phyloP scores from a whole-genome alignment of 2,888 invertebrate genomes.

The Andrena dorsata region DNA sequence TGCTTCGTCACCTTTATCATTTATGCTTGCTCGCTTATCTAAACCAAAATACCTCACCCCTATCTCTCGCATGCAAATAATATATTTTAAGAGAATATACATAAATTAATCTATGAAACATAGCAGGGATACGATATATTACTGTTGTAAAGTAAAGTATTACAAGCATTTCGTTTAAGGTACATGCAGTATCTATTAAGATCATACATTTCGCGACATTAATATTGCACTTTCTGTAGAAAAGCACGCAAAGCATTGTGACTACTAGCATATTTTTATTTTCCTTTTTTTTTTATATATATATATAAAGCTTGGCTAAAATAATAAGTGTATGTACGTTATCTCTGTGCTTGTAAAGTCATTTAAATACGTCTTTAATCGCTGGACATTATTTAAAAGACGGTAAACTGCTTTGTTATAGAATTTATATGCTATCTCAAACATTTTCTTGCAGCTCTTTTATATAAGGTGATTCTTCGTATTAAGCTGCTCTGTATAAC shows the following conservation, averaged over 20 bases:
- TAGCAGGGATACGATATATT: not conserved
- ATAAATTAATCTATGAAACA: not conserved
- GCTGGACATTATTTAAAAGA: not conserved
- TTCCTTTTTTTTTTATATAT: not conserved
- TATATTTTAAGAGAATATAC: not conserved
- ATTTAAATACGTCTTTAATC: not conserved
- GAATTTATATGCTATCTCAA: slow-evolving; percentile 15
- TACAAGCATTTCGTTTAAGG: not conserved
- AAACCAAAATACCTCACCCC: not conserved
- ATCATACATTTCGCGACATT: slow-evolving; percentile 18
- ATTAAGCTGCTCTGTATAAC: not conserved
- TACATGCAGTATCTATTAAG: slow-evolving; percentile 10
- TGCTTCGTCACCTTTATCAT: slow-evolving; percentile 43
- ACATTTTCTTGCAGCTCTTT: slow-evolving; percentile 26
- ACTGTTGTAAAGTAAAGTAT: not conserved
- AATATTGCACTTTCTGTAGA: not conserved
- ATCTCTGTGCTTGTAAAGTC: not conserved
- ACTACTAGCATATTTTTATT: slow-evolving; percentile 1
- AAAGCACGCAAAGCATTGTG: slow-evolving; percentile 2
- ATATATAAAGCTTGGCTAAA: slow-evolving; percentile 9
- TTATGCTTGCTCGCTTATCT: slow-evolving; percentile 28
- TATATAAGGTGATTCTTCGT: slow-evolving; percentile 3
- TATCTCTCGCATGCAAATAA: slow-evolving; percentile 1
- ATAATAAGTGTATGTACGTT: not conserved
- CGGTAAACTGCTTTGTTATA: not conserved